Evolutionary conservation across 2,888 invertebrate species (phyloP).

Genomic region (Stegana nigrithorax): DNA sequence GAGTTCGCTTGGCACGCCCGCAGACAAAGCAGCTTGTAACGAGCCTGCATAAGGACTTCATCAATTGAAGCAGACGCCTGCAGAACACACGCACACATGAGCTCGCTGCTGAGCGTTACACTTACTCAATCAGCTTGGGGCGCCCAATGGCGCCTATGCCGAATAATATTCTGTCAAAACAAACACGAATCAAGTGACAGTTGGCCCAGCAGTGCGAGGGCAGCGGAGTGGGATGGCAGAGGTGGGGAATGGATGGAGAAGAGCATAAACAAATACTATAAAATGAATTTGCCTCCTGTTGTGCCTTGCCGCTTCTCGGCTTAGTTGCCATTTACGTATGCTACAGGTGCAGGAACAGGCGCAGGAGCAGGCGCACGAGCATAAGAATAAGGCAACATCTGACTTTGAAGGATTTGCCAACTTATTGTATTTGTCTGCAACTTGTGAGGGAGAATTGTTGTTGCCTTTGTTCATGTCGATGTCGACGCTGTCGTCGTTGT

Average conservation of each 20-base stretch:
- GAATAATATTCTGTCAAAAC: neutral
- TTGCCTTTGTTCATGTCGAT: neutral
- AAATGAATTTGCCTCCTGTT: constrained; percentile 6
- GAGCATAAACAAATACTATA: neutral
- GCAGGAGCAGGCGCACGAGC: too few species aligned
- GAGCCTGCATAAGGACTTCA: neutral
- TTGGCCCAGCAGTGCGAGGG: too few species aligned
- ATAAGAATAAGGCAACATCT: neutral
- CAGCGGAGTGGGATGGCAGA: neutral
- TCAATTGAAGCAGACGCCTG: neutral
- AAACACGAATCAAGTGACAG: neutral
- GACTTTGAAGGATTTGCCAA: constrained; percentile 10
- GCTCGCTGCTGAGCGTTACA: neutral
- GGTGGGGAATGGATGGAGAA: too few species aligned
- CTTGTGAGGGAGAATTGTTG: neutral
- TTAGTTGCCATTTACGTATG: too few species aligned
- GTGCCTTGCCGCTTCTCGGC: neutral
- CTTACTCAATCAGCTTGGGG: neutral
- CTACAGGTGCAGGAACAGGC: too few species aligned
- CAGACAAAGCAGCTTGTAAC: too few species aligned
- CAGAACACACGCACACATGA: neutral
- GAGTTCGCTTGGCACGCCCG: too few species aligned
- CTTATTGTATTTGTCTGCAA: constrained; percentile 3
- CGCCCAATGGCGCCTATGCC: neutral
- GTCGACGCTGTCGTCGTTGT: neutral